These are phyloP conservation scores for Epirrhoe alternata DNA, from an alignment of 2,888 invertebrate genomes.

Conservation along the genomic window DNA sequence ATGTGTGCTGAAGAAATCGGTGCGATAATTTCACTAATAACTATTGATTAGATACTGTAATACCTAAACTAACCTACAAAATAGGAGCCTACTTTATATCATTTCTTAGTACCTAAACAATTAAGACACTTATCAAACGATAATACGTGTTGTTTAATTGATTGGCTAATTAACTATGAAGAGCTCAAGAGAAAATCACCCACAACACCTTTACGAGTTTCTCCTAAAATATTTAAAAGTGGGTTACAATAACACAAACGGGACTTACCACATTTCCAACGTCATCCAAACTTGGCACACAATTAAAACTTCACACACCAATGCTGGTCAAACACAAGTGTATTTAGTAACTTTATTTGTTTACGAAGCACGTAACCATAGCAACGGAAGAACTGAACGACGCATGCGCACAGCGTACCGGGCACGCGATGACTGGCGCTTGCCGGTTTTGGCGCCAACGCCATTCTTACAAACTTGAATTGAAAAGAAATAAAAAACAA, in stretches of 20 bases:
- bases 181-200: neutral
- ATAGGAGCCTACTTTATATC: too few species aligned
- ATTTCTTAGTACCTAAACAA: neutral
- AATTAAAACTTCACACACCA: conserved; percentile 11
- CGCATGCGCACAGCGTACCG: conserved; percentile 67
- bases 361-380: conserved; percentile 69
- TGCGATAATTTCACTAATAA: neutral
- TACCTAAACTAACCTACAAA: too few species aligned
- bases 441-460: conserved; percentile 71
- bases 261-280: conserved; percentile 39
- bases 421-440: conserved; percentile 63
- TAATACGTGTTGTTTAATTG: neutral
- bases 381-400: conserved; percentile 61
- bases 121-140: neutral
- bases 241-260: conserved; percentile 17
- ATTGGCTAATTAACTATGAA: neutral
- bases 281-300: conserved; percentile 20
- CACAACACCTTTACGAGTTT: conserved; percentile 16
- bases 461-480: conserved; percentile 30
- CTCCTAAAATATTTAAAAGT: conserved; percentile 20
- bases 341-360: conserved; percentile 52
- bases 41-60: neutral
- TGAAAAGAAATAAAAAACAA: conserved; percentile 38
- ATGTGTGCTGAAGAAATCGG: neutral
- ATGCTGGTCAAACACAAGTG: neutral